Percentiles rank a stretch among this genome's conserved stretches.
Evolutionary conservation across 2,113 vertebrate genomes (phyloP).

Genomic region (Laticauda laticaudata): DNA sequence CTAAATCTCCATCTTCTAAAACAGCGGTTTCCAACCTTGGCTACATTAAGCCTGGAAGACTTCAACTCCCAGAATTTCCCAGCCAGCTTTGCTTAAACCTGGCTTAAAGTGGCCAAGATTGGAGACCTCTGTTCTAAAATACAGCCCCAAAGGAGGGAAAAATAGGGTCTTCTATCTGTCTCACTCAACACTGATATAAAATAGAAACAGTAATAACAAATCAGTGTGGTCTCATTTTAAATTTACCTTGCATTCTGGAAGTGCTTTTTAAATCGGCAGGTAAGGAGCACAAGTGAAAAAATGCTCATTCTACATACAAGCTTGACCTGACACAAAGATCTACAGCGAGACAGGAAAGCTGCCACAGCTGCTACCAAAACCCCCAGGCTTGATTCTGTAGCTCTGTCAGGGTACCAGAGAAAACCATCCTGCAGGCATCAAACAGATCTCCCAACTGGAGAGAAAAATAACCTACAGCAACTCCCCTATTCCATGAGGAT

Average conservation of each 20-base stretch:
- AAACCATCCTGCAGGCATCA: background rate
- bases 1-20: background rate
- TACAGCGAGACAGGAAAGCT: accelerated
- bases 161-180: too few relatives aligned
- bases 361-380: background rate
- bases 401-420: background rate
- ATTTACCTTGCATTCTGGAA: background rate
- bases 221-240: background rate
- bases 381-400: constrained; percentile 24
- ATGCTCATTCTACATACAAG: background rate
- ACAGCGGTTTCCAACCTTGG: too few relatives aligned
- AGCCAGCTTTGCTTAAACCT: too few relatives aligned
- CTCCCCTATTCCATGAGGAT: background rate
- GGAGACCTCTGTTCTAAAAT: background rate
- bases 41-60: too few relatives aligned
- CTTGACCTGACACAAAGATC: accelerated
- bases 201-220: background rate
- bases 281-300: background rate
- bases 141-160: background rate
- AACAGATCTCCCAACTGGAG: constrained; percentile 15
- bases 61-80: too few relatives aligned
- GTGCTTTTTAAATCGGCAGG: background rate
- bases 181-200: background rate
- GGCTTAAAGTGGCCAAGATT: too few relatives aligned
- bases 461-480: background rate